Evolutionary conservation across 1,140 invertebrate genomes (phyloP).

Genomic region (Macrosteles quadrilineatus): DNA sequence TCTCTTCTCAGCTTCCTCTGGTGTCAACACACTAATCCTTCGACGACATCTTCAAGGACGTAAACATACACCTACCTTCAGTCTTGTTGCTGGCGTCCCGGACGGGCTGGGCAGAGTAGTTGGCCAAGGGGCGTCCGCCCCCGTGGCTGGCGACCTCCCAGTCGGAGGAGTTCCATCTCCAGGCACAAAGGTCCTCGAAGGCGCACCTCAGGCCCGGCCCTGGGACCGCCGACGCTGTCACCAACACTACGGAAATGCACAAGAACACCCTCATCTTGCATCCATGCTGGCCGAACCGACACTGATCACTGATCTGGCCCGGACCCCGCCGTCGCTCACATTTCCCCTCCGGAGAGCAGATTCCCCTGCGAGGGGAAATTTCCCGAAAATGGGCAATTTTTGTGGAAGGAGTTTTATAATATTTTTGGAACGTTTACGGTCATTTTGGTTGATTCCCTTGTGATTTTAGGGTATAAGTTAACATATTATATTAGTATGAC

Average conservation of each 20-base stretch:
- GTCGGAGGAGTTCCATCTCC: slow-evolving; percentile 44
- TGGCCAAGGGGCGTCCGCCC: slow-evolving; percentile 53
- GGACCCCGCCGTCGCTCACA: background rate
- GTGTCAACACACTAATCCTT: too few species aligned
- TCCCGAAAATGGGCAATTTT: too few species aligned
- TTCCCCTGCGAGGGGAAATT: too few species aligned
- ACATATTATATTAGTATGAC: too few species aligned
- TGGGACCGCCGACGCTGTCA: slow-evolving; percentile 48
- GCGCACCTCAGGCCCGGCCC: slow-evolving; percentile 38
- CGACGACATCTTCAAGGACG: too few species aligned
- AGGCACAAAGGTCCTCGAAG: slow-evolving; percentile 37
- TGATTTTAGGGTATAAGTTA: too few species aligned
- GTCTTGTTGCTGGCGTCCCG: slow-evolving; percentile 52
- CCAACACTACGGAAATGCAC: slow-evolving; percentile 30
- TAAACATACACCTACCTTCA: slow-evolving; percentile 45
- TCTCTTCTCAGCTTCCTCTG: too few species aligned
- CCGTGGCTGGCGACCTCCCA: slow-evolving; percentile 46
- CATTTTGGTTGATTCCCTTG: too few species aligned
- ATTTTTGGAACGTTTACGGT: too few species aligned
- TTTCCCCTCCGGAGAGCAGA: background rate
- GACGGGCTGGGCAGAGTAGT: slow-evolving; percentile 49
- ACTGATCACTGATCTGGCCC: background rate
- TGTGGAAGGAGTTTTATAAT: too few species aligned
- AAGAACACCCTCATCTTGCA: slow-evolving; percentile 26
- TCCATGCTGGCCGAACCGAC: background rate